Base-by-base conservation (phyloP, 2,797 vertebrate genomes). In the Clamator glandarius region DNA sequence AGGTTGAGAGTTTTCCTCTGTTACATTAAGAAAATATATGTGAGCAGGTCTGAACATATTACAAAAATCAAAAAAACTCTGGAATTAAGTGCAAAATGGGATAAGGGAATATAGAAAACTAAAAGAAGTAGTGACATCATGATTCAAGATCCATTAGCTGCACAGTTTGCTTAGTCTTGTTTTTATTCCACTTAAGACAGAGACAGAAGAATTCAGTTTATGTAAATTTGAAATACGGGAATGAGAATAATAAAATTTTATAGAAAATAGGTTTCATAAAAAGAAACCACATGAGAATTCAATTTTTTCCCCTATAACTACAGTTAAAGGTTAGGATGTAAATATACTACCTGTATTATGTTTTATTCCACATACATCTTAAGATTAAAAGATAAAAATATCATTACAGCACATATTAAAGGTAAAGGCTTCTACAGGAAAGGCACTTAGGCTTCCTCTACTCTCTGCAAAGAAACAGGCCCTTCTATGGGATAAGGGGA, bases 151-250 rank as follows among this genome's bases (percentile, higher is more conserved):
- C 51, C 84, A 42, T 11, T 76, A 66, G 10, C 23, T 88, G 24
- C 58, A 74, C 11, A 59, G 25, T 69, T n/a, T 67, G 20, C 9
- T 87, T 79, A 58, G 39, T 10, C 35, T 87, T 66, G 19, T 8
- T 82, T 91, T 95, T 61, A 89, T 84, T 93, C 33, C 33, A 74
- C 11, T 89, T 69, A 66, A 67, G 81, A 87, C 16, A 67, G 8
- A 64, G 9, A 66, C 12, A 82, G 31, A 58, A 81, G 3, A 83
- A 90, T 36, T 87, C 25, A 72, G 23, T 48, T 81, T 54, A 69
- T 35, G 9, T 23, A 58, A 84, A 8, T 62, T 5, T 36, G 7
- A 84, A 76, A 31, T 35, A 88, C 1, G 7, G 14, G n/a, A 81
- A 86, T 55, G 5, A 72, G 67, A 81, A 12, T 25, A 62, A 78